These are phyloP conservation scores for Antheraea yamamai DNA, from an alignment of 2,888 invertebrate genomes.

Conservation along the genomic window DNA sequence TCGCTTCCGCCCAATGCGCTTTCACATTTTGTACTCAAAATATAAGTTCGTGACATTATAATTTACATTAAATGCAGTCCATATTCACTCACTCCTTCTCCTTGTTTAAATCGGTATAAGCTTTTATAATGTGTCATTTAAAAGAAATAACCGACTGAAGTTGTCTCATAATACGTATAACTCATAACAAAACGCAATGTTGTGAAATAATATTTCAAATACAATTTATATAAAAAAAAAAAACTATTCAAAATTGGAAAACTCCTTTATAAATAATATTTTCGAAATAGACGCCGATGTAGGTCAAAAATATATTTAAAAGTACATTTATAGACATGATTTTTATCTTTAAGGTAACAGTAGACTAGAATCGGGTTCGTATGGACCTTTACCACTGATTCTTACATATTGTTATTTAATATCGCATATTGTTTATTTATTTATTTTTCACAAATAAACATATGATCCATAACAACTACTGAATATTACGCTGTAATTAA, in stretches of 20 bases:
- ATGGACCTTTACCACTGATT: too few relatives aligned
- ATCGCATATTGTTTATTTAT: too few relatives aligned
- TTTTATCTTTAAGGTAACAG: too few relatives aligned
- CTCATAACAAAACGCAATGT: background rate
- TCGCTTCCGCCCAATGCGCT: constrained; percentile 54
- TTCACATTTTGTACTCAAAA: constrained; percentile 49
- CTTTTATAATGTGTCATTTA: background rate
- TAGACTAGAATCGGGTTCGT: too few relatives aligned
- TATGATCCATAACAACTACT: background rate
- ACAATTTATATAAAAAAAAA: background rate
- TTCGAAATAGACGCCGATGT: too few relatives aligned
- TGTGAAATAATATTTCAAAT: background rate
- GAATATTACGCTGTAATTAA: too few relatives aligned
- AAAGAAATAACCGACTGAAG: background rate
- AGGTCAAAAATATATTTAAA: too few relatives aligned
- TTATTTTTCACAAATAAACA: background rate
- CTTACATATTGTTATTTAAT: too few relatives aligned
- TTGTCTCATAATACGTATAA: background rate
- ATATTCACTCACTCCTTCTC: background rate
- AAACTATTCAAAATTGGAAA: background rate
- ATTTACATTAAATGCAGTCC: constrained; percentile 5
- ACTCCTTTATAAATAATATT: background rate
- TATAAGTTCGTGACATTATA: constrained; percentile 13
- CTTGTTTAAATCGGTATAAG: background rate
- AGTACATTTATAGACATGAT: too few relatives aligned